Base-by-base conservation (phyloP, 2,797 vertebrate species). In the Tachyglossus aculeatus region DNA sequence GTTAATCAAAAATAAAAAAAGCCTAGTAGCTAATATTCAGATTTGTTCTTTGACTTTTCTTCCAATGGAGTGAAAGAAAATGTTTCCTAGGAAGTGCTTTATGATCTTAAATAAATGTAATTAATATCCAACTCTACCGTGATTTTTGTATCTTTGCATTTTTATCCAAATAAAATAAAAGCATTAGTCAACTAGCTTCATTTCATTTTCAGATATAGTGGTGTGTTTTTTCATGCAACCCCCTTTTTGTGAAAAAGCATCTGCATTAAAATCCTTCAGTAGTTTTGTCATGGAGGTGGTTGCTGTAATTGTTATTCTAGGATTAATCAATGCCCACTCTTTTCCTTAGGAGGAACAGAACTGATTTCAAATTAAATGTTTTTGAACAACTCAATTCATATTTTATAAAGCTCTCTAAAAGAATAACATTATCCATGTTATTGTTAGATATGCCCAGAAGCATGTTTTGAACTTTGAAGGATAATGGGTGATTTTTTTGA, bases 231-330 rank as follows among this genome's bases (percentile, higher is more conserved):
- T 29, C 29, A 22, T 7, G 1, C 40, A 4, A 27, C 11, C 8
- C 6, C 14, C 21, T 18, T 60, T 66, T 37, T 44, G n/a, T 72
- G 47, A 71, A 37, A 75, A 58, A 74, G n/a, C 51, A n/a, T 51
- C 9, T 40, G 27, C 9, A 56, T 56, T 16, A 25, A 56, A 64
- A 71, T 56, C 13, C 12, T 48, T 67, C 21, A 10, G 10, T 56
- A 70, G 54, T 32, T 33, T 71, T 74, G n/a, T 45, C 63, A 48
- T 65, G n/a, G 15, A 31, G 16, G 14, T 72, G 21, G n/a, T n/a
- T n/a, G n/a, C n/a, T n/a, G n/a, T n/a, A n/a, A n/a, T n/a, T n/a
- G n/a, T n/a, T n/a, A n/a, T n/a, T 21, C 36, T 56, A 12, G 8
- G 41, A 31, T 44, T 50, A 71, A 62, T 16, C 24, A 18, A 6